These are phyloP conservation scores for Paradoxurus hermaphroditus DNA, from an alignment of 2,113 vertebrate species.

Conservation along the genomic window DNA sequence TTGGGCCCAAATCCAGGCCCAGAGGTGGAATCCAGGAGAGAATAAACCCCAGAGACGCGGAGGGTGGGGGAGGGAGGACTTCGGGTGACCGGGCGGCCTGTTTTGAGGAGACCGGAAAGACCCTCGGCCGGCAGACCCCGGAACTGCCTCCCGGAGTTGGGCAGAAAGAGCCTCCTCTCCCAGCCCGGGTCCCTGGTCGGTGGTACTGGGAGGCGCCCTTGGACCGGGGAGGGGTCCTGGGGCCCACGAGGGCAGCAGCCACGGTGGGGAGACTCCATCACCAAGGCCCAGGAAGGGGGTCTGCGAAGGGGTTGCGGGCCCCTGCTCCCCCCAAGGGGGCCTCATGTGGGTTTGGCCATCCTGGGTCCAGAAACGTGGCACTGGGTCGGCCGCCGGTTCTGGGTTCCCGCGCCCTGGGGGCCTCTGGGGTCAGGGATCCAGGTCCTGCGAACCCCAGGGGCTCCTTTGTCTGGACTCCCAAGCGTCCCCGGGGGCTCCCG, in stretches of 20 bases:
- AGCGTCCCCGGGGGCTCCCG: background rate
- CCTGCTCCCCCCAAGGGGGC: no score
- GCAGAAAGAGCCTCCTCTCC: background rate
- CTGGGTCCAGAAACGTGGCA: background rate
- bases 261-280: fast-evolving
- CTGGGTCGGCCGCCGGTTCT: background rate
- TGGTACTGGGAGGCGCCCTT: background rate
- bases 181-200: background rate
- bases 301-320: no score
- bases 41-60: background rate
- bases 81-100: no score
- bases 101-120: background rate
- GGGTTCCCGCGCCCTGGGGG: background rate
- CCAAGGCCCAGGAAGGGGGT: background rate
- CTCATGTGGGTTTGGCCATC: background rate
- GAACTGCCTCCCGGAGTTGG: background rate
- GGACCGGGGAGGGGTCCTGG: no score
- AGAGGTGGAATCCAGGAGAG: background rate
- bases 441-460: background rate
- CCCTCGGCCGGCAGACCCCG: no score
- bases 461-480: background rate
- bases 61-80: background rate
- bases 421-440: background rate
- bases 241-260: background rate
- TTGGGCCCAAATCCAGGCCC: background rate